Evolutionary conservation across 1,140 invertebrate species (phyloP).

Genomic region (Drosophila pandora): DNA sequence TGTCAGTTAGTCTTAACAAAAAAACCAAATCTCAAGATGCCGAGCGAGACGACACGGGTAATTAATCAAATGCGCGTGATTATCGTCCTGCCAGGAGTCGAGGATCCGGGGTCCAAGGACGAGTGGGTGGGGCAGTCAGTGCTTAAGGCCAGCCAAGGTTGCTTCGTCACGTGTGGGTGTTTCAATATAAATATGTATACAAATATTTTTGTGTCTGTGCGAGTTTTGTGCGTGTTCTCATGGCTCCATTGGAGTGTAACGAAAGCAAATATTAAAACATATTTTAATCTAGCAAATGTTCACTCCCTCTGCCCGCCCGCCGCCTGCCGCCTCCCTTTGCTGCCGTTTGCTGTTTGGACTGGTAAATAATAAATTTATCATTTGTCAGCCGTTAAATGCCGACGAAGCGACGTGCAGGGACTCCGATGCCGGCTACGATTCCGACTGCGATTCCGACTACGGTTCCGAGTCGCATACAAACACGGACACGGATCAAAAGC

Average conservation of each 20-base stretch:
- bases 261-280: constrained; percentile 80
- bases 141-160: constrained; percentile 27
- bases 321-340: neutral
- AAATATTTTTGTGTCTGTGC: neutral
- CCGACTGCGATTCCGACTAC: constrained; percentile 15
- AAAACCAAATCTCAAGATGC: constrained; percentile 15
- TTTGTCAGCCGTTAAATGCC: constrained; percentile 81
- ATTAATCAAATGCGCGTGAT: constrained; percentile 79
- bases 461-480: constrained; percentile 44
- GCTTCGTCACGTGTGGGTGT: constrained; percentile 35
- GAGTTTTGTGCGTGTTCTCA: constrained; percentile 9
- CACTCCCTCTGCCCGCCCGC: neutral
- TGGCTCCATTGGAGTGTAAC: constrained; percentile 40
- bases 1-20: constrained; percentile 5
- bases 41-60: constrained; percentile 49
- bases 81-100: constrained; percentile 45
- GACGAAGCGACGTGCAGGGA: constrained; percentile 40
- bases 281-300: constrained; percentile 80
- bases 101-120: constrained; percentile 16
- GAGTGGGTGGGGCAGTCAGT: neutral
- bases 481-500: constrained; percentile 25
- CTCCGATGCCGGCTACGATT: constrained; percentile 13
- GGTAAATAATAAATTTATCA: constrained; percentile 83
- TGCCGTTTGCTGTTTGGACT: constrained; percentile 28
- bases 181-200: neutral